phyloP scores from a whole-genome alignment of 2,888 invertebrate species.

The Stenolophus ochropezus region DNA sequence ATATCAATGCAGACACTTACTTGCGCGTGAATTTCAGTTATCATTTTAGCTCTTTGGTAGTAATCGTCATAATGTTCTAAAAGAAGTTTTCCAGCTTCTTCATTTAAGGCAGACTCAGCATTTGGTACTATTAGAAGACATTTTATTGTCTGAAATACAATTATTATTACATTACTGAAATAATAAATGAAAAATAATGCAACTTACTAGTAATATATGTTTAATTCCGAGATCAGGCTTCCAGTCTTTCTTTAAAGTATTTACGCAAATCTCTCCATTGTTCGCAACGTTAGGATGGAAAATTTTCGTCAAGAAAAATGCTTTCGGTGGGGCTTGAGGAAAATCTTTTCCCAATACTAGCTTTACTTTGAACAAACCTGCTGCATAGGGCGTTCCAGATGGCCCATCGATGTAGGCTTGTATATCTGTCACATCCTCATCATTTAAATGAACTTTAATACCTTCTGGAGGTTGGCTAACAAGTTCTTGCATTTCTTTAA shows the following conservation, averaged over 20 bases:
- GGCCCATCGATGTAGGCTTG: conserved; percentile 95
- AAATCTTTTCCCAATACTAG: conserved; percentile 94
- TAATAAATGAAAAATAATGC: conserved; percentile 31
- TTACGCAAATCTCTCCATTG: conserved; percentile 97
- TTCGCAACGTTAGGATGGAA: conserved; percentile 97
- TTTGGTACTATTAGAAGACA: conserved; percentile 98
- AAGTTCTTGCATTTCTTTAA: conserved; percentile 91
- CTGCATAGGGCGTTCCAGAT: conserved; percentile 87
- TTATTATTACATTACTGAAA: conserved; percentile 41
- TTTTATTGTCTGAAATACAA: conserved; percentile 84
- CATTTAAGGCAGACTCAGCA: conserved; percentile 97
- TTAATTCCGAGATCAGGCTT: conserved; percentile 95
- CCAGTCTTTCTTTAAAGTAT: conserved; percentile 97
- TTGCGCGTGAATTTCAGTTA: conserved; percentile 93
- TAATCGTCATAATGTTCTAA: conserved; percentile 96
- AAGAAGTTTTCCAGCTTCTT: conserved; percentile 95
- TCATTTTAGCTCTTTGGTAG: conserved; percentile 90
- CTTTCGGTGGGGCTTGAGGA: conserved; percentile 94
- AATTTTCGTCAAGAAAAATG: conserved; percentile 94
- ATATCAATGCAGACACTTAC: no score
- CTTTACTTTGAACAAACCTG: conserved; percentile 92
- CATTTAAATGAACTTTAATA: conserved; percentile 90
- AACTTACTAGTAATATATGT: conserved; percentile 89
- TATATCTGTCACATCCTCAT: conserved; percentile 95
- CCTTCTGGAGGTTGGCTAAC: conserved; percentile 91